These are phyloP conservation scores for Priapulus caudatus DNA, from an alignment of 2,888 invertebrate genomes.

Conservation along the genomic window DNA sequence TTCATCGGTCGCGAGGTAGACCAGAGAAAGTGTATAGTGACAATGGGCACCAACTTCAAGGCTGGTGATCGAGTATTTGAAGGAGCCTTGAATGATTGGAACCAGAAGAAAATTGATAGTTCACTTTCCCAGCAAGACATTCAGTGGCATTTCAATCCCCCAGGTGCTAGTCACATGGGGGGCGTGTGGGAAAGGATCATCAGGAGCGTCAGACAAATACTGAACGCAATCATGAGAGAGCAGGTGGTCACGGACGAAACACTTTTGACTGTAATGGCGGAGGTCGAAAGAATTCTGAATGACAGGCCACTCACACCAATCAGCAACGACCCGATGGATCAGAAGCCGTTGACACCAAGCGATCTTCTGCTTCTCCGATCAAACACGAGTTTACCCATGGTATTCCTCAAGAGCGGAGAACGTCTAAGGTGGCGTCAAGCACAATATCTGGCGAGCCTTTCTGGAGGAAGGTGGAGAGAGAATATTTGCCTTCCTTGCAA, in stretches of 20 bases:
- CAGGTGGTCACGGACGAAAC: constrained; percentile 15
- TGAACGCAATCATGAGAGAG: constrained; percentile 11
- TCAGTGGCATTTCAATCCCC: constrained; percentile 20
- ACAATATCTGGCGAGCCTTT: constrained; percentile 23
- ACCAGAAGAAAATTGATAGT: constrained; percentile 9
- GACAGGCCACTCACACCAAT: constrained; percentile 15
- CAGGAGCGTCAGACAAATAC: constrained; percentile 14
- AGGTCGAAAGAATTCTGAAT: constrained; percentile 16
- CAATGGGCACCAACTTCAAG: constrained; percentile 20
- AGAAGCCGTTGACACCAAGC: constrained; percentile 24
- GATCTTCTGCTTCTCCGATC: constrained; percentile 31
- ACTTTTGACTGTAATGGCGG: constrained; percentile 16
- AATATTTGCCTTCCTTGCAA: constrained; percentile 27
- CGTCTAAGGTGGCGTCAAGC: constrained; percentile 26
- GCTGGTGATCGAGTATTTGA: constrained; percentile 16
- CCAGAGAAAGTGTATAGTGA: constrained; percentile 12
- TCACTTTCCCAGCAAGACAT: neutral
- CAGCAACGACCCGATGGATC: constrained; percentile 12
- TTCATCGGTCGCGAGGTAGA: constrained; percentile 12
- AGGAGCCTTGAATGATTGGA: constrained; percentile 10
- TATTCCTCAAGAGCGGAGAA: too few relatives aligned
- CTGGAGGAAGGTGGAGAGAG: constrained; percentile 22
- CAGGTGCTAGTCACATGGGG: constrained; percentile 20
- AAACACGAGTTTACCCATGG: constrained; percentile 22
- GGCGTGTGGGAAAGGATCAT: constrained; percentile 22